These are phyloP conservation scores for Stenodera caucasica DNA, from an alignment of 2,888 invertebrate genomes.

Conservation along the genomic window DNA sequence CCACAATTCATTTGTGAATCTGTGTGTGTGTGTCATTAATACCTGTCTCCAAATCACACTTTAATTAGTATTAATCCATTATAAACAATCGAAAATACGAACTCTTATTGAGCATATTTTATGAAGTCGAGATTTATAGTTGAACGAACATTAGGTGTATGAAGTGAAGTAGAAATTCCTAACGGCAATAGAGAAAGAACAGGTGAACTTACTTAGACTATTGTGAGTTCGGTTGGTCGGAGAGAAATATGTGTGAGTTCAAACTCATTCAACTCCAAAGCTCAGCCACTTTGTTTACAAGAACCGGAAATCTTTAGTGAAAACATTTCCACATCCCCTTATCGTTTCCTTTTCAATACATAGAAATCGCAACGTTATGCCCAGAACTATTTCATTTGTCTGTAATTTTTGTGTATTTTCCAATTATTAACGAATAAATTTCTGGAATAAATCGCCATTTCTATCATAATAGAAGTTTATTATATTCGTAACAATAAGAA, in stretches of 20 bases:
- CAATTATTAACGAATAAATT: not conserved
- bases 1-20: slow-evolving; percentile 18
- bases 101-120: slow-evolving; percentile 16
- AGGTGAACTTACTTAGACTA: slow-evolving; percentile 19
- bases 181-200: slow-evolving; percentile 16
- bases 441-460: not conserved
- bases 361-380: not conserved
- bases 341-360: slow-evolving; percentile 10
- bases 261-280: slow-evolving; percentile 24
- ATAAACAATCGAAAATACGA: too few relatives aligned
- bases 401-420: too few relatives aligned
- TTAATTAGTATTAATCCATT: too few relatives aligned
- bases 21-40: slow-evolving; percentile 6
- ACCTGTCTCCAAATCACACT: not conserved
- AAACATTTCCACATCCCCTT: slow-evolving; percentile 10
- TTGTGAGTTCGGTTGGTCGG: slow-evolving; percentile 11
- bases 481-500: slow-evolving; percentile 15
- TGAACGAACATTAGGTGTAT: slow-evolving; percentile 19
- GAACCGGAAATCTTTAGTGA: slow-evolving; percentile 16
- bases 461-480: not conserved
- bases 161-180: slow-evolving; percentile 17
- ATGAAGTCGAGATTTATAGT: slow-evolving; percentile 15
- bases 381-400: too few relatives aligned
- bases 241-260: slow-evolving; percentile 6
- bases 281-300: slow-evolving; percentile 27